These are phyloP conservation scores for Zaprionus bogoriensis DNA, from an alignment of 2,888 invertebrate genomes.

Conservation along the genomic window DNA sequence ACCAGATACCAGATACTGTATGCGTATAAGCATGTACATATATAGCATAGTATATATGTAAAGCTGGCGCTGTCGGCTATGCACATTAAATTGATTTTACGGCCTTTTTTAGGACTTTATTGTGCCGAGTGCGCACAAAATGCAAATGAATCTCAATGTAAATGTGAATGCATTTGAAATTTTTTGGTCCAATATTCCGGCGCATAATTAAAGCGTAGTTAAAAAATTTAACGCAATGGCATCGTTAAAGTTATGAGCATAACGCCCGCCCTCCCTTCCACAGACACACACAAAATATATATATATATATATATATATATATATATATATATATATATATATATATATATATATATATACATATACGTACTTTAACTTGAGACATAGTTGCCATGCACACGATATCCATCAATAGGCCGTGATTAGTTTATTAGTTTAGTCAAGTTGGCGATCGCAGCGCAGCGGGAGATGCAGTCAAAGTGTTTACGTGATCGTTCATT, in stretches of 20 bases:
- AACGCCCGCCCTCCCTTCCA: background rate
- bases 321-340: no score
- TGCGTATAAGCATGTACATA: background rate
- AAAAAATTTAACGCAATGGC: conserved; percentile 35
- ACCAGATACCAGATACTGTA: no score
- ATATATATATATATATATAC: no score
- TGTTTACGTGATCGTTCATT: conserved; percentile 9
- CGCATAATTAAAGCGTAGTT: conserved; percentile 59
- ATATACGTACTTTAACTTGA: background rate
- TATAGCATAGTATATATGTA: background rate
- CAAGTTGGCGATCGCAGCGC: conserved; percentile 4
- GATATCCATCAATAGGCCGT: conserved; percentile 11
- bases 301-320: no score
- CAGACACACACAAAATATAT: background rate
- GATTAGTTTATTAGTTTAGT: conserved; percentile 28
- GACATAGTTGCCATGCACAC: background rate
- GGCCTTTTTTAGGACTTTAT: conserved; percentile 50
- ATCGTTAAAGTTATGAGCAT: conserved; percentile 49
- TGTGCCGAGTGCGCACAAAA: conserved; percentile 29
- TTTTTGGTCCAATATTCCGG: conserved; percentile 46
- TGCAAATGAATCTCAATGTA: conserved; percentile 59
- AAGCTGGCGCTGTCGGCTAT: conserved; percentile 14
- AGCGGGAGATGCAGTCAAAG: conserved; percentile 12
- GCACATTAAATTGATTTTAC: conserved; percentile 60
- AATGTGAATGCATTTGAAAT: conserved; percentile 33